A percentile compares a stretch with the other conserved stretches of the same genome.
These are phyloP conservation scores for Spisula solida DNA, from an alignment of 2,888 invertebrate genomes.

Conservation along the genomic window DNA sequence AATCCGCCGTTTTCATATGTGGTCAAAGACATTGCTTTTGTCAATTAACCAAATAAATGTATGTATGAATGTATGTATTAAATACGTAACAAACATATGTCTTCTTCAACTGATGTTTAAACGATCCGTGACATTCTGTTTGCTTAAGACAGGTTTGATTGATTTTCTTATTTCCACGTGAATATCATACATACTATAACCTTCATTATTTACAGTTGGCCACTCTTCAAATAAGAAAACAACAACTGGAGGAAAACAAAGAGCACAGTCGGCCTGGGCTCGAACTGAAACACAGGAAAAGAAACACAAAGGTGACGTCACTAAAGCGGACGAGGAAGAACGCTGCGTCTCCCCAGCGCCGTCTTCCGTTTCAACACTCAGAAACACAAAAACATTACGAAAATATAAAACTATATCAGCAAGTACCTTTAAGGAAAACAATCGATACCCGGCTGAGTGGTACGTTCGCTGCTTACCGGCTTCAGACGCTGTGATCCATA, in stretches of 20 bases:
- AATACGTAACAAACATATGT: too few species aligned
- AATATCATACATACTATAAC: too few species aligned
- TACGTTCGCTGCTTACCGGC: conserved; percentile 73
- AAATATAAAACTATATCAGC: conserved; percentile 54
- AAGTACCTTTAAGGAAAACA: conserved; percentile 67
- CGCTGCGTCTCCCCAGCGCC: conserved; percentile 35
- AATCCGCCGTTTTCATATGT: too few species aligned
- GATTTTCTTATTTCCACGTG: too few species aligned
- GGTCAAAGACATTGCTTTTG: too few species aligned
- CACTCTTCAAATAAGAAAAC: conserved; percentile 33
- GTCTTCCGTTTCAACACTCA: conserved; percentile 54
- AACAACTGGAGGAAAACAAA: conserved; percentile 30
- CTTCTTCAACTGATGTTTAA: too few species aligned
- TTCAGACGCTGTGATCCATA: conserved; percentile 73
- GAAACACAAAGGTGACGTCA: neutral
- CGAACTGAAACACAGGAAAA: conserved; percentile 38
- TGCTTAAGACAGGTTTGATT: too few species aligned
- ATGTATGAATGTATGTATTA: too few species aligned
- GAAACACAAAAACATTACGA: conserved; percentile 56
- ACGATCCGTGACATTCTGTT: too few species aligned
- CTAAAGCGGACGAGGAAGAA: neutral
- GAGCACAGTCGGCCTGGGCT: conserved; percentile 58
- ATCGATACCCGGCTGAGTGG: conserved; percentile 73
- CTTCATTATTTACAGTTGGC: conserved; percentile 46
- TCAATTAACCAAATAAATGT: too few species aligned